Percentiles rank a stretch among this genome's conserved stretches.
These are phyloP conservation scores for Nasua narica DNA, from an alignment of 2,797 vertebrate species.

Conservation along the genomic window DNA sequence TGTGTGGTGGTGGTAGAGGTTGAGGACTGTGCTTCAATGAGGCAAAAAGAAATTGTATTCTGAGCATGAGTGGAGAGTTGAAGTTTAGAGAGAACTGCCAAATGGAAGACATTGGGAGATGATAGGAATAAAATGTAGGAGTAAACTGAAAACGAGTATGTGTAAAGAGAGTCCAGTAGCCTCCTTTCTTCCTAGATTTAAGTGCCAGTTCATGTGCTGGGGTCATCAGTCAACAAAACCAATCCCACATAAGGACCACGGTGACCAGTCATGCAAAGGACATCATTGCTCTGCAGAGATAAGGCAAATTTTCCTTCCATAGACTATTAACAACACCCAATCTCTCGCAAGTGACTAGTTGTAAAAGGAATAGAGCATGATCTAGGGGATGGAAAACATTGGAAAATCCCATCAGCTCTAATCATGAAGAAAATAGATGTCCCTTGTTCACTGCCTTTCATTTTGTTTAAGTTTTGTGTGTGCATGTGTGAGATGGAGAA, in stretches of 20 bases:
- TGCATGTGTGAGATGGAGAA: neutral
- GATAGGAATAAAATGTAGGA: neutral
- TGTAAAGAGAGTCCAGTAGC: neutral
- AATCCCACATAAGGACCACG: neutral
- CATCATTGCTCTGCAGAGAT: neutral
- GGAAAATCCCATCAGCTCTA: neutral
- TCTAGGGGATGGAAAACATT: neutral
- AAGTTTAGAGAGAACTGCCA: neutral
- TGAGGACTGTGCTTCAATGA: neutral
- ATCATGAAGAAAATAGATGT: slow-evolving; percentile 6
- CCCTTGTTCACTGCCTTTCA: neutral
- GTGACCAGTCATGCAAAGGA: neutral
- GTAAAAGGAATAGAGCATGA: neutral
- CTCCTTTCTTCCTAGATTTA: neutral
- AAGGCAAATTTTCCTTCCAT: neutral
- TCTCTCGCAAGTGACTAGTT: neutral
- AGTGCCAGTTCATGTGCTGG: neutral
- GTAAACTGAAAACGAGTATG: neutral
- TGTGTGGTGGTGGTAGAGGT: too few relatives aligned
- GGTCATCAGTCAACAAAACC: neutral
- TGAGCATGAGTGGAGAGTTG: neutral
- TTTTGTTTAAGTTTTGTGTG: neutral
- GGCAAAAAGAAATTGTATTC: neutral
- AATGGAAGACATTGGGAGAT: neutral
- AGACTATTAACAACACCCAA: neutral